A percentile compares a stretch with the other conserved stretches of the same genome.
Evolutionary conservation across 2,113 vertebrate species (phyloP).

Genomic region (Nannospalax galili): DNA sequence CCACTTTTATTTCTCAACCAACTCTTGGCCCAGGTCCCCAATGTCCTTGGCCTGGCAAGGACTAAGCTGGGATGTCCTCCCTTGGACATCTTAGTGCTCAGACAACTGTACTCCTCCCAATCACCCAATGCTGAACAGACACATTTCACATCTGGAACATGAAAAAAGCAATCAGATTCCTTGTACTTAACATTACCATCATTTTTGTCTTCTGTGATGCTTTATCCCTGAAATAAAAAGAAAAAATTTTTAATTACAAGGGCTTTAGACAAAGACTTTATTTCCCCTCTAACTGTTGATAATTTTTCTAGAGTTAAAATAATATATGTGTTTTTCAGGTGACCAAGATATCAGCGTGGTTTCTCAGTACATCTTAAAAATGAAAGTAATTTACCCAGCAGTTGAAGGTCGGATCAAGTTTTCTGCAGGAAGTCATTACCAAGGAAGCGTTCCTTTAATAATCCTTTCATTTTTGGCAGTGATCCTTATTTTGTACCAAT

Average conservation of each 20-base stretch:
- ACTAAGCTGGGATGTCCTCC: not conserved
- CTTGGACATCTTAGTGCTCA: not conserved
- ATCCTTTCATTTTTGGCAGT: constrained; percentile 54
- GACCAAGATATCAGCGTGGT: constrained; percentile 90
- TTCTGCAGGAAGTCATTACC: constrained; percentile 74
- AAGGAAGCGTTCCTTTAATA: constrained; percentile 76
- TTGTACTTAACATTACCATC: not conserved
- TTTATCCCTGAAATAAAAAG: constrained; percentile 2
- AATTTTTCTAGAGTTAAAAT: constrained; percentile 56
- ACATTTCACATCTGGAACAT: not conserved
- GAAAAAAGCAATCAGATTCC: not conserved
- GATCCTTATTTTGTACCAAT: constrained; percentile 60
- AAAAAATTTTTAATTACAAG: constrained; percentile 43
- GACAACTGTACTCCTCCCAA: not conserved
- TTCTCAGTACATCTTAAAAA: constrained; percentile 88
- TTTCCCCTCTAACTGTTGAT: not conserved
- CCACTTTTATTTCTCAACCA: constrained; percentile 22
- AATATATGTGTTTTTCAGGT: constrained; percentile 84
- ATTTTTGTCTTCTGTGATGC: constrained; percentile 20
- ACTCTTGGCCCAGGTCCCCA: not conserved
- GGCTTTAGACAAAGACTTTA: constrained; percentile 1
- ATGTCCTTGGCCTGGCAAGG: not conserved
- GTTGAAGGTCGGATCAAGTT: constrained; percentile 93
- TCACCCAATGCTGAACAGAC: not conserved
- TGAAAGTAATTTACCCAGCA: constrained; percentile 89